phyloP scores from a whole-genome alignment of 2,888 invertebrate genomes.

The Himalopsyche japonica region DNA sequence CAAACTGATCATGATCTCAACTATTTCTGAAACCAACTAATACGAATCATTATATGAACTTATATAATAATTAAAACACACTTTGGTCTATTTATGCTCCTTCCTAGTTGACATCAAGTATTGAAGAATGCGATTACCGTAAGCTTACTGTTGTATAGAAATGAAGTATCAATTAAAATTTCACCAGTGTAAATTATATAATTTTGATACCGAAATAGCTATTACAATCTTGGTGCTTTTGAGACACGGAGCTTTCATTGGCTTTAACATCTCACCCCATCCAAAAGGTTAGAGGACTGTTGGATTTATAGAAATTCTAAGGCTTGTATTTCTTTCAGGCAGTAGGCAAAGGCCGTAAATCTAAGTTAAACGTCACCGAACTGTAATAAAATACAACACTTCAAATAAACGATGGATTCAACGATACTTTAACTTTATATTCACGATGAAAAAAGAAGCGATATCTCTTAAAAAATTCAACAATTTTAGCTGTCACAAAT shows the following conservation, averaged over 20 bases:
- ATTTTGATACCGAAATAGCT: background rate
- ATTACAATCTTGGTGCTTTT: background rate
- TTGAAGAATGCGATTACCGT: no score
- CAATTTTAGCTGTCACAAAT: no score
- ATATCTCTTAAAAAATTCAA: no score
- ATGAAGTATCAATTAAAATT: background rate
- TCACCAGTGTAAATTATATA: background rate
- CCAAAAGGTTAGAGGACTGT: background rate
- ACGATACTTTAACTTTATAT: background rate
- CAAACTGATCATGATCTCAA: no score
- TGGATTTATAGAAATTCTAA: background rate
- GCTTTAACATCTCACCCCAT: background rate
- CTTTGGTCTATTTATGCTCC: no score
- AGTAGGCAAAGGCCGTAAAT: background rate
- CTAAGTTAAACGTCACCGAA: background rate
- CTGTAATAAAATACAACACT: background rate
- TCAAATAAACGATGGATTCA: background rate
- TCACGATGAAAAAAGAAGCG: no score
- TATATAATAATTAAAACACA: no score
- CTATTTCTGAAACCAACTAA: no score
- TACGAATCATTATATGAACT: no score
- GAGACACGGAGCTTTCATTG: background rate
- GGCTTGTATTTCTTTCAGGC: background rate
- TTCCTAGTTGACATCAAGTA: no score
- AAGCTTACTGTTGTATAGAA: background rate